These are phyloP conservation scores for Solenopsis fugax DNA, from an alignment of 1,140 invertebrate genomes.

Conservation along the genomic window DNA sequence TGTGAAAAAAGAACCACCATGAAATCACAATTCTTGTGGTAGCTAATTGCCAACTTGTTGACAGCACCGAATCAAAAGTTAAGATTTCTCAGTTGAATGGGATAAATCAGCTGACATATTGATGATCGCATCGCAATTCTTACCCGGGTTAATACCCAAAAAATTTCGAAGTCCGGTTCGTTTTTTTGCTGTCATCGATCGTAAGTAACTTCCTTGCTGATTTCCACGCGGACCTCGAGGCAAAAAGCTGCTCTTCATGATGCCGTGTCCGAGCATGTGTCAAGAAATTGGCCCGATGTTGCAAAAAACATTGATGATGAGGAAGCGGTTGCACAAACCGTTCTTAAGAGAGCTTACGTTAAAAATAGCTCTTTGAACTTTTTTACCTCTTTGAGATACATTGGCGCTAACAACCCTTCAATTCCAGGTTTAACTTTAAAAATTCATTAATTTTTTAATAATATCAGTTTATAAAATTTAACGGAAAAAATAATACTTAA, in stretches of 20 bases:
- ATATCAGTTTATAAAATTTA: background rate
- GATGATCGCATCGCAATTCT: slow-evolving; percentile 66
- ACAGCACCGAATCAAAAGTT: slow-evolving; percentile 58
- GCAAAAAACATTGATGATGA: slow-evolving; percentile 66
- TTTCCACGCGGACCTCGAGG: slow-evolving; percentile 60
- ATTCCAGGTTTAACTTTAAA: background rate
- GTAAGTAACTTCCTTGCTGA: slow-evolving; percentile 73
- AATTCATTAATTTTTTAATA: background rate
- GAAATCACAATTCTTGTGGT: slow-evolving; percentile 65
- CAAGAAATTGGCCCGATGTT: slow-evolving; percentile 69
- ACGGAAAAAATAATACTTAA: background rate
- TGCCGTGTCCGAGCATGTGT: slow-evolving; percentile 69
- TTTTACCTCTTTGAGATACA: background rate
- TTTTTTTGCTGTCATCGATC: slow-evolving; percentile 70
- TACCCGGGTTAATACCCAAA: slow-evolving; percentile 74
- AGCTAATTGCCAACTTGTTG: slow-evolving; percentile 72
- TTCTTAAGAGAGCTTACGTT: slow-evolving; percentile 16
- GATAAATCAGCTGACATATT: slow-evolving; percentile 54
- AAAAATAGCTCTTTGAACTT: slow-evolving; percentile 20
- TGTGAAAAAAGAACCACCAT: slow-evolving; percentile 63
- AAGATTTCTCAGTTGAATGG: slow-evolving; percentile 68
- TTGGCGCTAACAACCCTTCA: background rate
- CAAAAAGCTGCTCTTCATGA: slow-evolving; percentile 71
- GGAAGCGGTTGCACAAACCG: slow-evolving; percentile 10
- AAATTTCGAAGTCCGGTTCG: slow-evolving; percentile 65